Percentiles rank a stretch among this genome's conserved stretches.
Conservation (phyloP, 2,888 invertebrate species). For the Eupithecia tripunctaria region DNA sequence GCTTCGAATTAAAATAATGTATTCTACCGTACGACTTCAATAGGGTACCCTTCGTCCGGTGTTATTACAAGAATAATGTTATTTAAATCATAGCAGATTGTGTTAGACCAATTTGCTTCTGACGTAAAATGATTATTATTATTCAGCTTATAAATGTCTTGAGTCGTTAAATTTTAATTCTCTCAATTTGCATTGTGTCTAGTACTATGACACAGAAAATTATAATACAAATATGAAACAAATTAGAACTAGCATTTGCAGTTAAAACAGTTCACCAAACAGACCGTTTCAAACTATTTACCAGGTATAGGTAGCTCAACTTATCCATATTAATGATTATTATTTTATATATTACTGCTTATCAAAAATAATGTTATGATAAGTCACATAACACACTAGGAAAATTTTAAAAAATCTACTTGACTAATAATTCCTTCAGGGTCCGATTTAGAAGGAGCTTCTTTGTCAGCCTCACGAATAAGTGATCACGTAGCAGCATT, state of each 20-base stretch:
- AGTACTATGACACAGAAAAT: too few relatives aligned
- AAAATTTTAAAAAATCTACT: neutral
- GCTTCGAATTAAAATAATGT: constrained; percentile 84
- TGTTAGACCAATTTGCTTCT: constrained; percentile 15
- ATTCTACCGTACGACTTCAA: constrained; percentile 79
- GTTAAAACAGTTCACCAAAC: too few relatives aligned
- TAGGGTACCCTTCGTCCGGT: constrained; percentile 80
- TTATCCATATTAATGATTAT: neutral
- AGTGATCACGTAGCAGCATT: constrained; percentile 83
- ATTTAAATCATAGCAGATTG: constrained; percentile 76
- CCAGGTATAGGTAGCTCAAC: neutral
- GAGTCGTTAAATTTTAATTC: neutral
- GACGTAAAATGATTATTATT: constrained; percentile 9
- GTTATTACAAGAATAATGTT: constrained; percentile 83
- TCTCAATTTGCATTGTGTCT: neutral
- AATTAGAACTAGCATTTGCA: too few relatives aligned
- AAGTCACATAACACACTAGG: neutral
- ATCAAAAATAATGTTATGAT: neutral
- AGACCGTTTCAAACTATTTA: too few relatives aligned
- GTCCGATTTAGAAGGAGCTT: constrained; percentile 80
- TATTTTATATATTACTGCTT: neutral
- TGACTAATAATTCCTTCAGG: constrained; percentile 7
- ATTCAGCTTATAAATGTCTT: neutral
- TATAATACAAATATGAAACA: too few relatives aligned
- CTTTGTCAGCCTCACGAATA: constrained; percentile 78